Percentiles rank a stretch among this genome's conserved stretches.
These are phyloP conservation scores for Protodeltote pygarga DNA, from an alignment of 2,888 invertebrate species.

Conservation along the genomic window DNA sequence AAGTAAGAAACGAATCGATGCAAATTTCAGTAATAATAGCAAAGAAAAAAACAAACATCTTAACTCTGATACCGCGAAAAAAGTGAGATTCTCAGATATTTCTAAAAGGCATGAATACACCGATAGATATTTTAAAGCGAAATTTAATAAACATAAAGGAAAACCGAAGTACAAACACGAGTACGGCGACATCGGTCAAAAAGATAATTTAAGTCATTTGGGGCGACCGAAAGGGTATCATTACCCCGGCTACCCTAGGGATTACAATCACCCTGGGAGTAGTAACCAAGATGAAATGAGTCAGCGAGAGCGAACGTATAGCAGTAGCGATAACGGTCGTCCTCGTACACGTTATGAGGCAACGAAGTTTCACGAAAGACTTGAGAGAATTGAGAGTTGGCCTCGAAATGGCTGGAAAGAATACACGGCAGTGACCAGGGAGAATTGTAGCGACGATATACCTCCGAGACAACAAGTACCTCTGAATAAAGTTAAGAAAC, in stretches of 20 bases:
- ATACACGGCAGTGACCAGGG: slow-evolving; percentile 28
- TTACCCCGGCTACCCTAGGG: slow-evolving; percentile 1
- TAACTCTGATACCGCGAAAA: slow-evolving; percentile 18
- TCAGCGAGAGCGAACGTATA: slow-evolving; percentile 1
- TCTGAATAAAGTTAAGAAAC: slow-evolving; percentile 54
- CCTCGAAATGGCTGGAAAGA: slow-evolving; percentile 51
- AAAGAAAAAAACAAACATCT: slow-evolving; percentile 5
- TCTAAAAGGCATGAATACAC: slow-evolving; percentile 4
- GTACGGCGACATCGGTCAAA: slow-evolving; percentile 7
- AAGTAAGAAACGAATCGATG: slow-evolving; percentile 16
- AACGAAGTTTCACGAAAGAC: slow-evolving; percentile 64
- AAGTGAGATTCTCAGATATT: slow-evolving; percentile 6
- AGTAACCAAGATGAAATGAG: neutral
- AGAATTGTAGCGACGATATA: slow-evolving; percentile 48
- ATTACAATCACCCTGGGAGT: neutral
- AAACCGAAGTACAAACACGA: slow-evolving; percentile 13
- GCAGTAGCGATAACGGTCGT: slow-evolving; percentile 16
- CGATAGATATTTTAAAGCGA: slow-evolving; percentile 9
- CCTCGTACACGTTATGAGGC: slow-evolving; percentile 26
- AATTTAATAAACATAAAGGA: slow-evolving; percentile 9
- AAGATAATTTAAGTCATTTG: slow-evolving; percentile 1
- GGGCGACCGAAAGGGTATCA: slow-evolving; percentile 3
- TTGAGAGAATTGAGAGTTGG: slow-evolving; percentile 34
- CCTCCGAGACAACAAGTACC: slow-evolving; percentile 65
- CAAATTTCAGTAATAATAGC: slow-evolving; percentile 11